Conservation (phyloP, 53 echinoderm and acorn worm species). For the Apostichopus leukothele region DNA sequence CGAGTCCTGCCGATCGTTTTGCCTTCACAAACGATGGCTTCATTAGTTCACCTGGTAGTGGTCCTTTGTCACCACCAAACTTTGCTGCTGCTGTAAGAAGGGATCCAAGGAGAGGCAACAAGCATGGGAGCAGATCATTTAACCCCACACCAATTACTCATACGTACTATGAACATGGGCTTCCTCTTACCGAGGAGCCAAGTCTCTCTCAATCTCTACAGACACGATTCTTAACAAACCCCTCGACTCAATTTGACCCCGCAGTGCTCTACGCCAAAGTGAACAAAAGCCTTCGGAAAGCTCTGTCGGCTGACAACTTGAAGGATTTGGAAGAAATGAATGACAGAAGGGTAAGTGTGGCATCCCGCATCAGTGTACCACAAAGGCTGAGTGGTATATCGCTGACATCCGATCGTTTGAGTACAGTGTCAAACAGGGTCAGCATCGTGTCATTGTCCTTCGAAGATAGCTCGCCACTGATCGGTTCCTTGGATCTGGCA, state of each 20-base stretch:
- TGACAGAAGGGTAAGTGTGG: constrained; percentile 5
- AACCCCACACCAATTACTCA: constrained; percentile 61
- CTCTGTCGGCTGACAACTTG: constrained; percentile 68
- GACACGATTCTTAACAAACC: constrained; percentile 13
- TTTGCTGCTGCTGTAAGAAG: constrained; percentile 34
- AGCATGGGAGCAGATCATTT: constrained; percentile 6
- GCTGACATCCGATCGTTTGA: constrained; percentile 46
- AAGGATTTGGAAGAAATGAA: constrained; percentile 20
- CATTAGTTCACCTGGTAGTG: constrained; percentile 60
- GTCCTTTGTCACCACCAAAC: constrained; percentile 41
- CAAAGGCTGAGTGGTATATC: constrained; percentile 47
- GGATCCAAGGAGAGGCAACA: background rate
- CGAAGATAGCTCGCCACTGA: constrained; percentile 65
- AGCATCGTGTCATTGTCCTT: constrained; percentile 35
- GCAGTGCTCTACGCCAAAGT: constrained; percentile 32
- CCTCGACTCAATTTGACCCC: constrained; percentile 51
- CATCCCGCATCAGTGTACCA: constrained; percentile 20
- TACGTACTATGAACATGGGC: constrained; percentile 74
- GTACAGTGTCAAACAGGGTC: constrained; percentile 7
- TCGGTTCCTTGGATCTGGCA: constrained; percentile 85
- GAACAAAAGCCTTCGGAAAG: constrained; percentile 46
- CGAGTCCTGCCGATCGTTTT: constrained; percentile 57
- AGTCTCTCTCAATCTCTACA: background rate
- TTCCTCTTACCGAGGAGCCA: background rate
- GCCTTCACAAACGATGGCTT: constrained; percentile 68